Evolutionary conservation across 1,140 invertebrate species (phyloP), one percentile per base, ranked within the genome.

Genomic region (Paraescarpia echinospica): DNA sequence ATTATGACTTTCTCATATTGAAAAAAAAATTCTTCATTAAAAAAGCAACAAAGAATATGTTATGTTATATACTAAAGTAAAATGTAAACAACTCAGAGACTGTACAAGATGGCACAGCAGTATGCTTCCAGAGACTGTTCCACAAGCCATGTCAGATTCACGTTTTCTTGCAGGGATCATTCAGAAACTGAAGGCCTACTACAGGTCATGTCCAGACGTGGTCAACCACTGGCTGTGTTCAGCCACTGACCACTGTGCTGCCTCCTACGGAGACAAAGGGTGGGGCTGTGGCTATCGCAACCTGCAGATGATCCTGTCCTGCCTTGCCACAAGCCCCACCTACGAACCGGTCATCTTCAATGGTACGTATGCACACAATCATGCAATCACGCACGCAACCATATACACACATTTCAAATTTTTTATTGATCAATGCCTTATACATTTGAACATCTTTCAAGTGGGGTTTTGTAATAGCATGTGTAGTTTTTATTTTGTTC

Each of bases 261-360:
- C 97, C 33, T 98, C 98, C 0, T 98, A 98, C 95, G 98, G 98
- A 89, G 98, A 98, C 96, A 97, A 97, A 94, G 98, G 98, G 9
- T 99, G 98, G 98, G 98, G 98, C 1, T 98, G 98, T 96, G 98
- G 98, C 0, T 96, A 95, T 94, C 97, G 98, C 94, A 98, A 99
- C 96, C 97, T 98, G 96, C 98, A 98, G 95, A 98, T 98, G 98
- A 96, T 98, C 94, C 96, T 99, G 34, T 98, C 98, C 9, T 98
- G 98, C 33, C 96, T 99, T 33, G 96, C 98, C 33, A 97, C 97
- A 97, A 97, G 98, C 94, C 93, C 96, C 35, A 97, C 97, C 88
- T 98, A 98, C 95, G 97, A 97, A 97, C 93, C 96, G 97, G 93
- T 97, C 98, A 59, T 98, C 96, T 96, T 93, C 94, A 94, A 94